phyloP scores from a whole-genome alignment of 2,113 vertebrate species.

The Oriolus oriolus region DNA sequence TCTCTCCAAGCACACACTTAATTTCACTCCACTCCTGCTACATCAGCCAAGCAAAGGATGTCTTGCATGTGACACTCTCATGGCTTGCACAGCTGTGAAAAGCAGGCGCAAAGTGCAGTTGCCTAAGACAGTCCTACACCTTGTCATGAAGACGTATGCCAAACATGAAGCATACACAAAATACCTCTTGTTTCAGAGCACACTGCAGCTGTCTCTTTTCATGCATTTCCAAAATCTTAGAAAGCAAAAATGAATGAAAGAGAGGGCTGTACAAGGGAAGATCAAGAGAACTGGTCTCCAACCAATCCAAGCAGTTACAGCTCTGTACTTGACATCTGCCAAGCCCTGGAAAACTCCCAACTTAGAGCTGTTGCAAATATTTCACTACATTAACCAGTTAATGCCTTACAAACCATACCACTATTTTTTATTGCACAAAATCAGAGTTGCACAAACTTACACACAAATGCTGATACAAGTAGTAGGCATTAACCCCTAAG shows the following conservation, averaged over 20 bases:
- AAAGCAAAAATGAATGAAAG: background rate
- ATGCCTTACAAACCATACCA: background rate
- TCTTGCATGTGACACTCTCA: background rate
- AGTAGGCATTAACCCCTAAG: background rate
- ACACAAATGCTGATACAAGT: background rate
- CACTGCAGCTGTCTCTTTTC: background rate
- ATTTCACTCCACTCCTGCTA: background rate
- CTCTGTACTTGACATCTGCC: background rate
- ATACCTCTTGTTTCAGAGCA: background rate
- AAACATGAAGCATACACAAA: background rate
- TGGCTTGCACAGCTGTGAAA: accelerated
- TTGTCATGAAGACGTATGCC: accelerated
- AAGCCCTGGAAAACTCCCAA: background rate
- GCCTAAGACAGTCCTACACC: background rate
- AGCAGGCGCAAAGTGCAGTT: background rate
- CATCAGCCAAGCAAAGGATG: background rate
- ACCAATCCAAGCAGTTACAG: background rate
- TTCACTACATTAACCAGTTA: background rate
- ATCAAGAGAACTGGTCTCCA: background rate
- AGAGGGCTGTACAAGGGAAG: background rate
- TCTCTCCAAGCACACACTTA: background rate
- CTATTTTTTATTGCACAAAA: background rate
- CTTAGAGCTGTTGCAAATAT: background rate
- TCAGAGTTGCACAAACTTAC: background rate
- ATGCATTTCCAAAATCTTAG: background rate